These are phyloP conservation scores for Pangasius mekongensis DNA, from an alignment of 2,797 vertebrate genomes.

Conservation along the genomic window DNA sequence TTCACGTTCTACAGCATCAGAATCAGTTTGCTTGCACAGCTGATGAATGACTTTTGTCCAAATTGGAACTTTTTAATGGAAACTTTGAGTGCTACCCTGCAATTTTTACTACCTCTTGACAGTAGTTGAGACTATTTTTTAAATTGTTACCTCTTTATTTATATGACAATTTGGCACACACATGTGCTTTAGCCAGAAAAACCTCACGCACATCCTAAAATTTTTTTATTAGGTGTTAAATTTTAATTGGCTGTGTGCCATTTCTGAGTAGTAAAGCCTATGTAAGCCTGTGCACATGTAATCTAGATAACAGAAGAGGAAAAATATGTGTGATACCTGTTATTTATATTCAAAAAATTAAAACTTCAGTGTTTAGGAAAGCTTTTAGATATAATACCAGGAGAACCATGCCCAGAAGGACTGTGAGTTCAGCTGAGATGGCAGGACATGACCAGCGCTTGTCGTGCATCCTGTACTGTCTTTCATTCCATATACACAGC, in stretches of 20 bases:
- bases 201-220: conserved; percentile 18
- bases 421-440: conserved; percentile 10
- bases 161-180: neutral
- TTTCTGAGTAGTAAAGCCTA: neutral
- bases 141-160: conserved; percentile 8
- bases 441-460: conserved; percentile 29
- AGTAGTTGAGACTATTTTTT: conserved; percentile 12
- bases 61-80: conserved; percentile 6
- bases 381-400: neutral
- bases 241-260: conserved; percentile 24
- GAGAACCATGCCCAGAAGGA: neutral
- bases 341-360: neutral
- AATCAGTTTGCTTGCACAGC: neutral
- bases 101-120: conserved; percentile 7
- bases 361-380: neutral
- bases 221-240: conserved; percentile 27
- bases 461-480: conserved; percentile 17
- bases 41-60: neutral
- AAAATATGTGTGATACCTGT: neutral
- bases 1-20: neutral
- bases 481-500: conserved; percentile 35
- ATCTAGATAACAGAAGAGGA: neutral
- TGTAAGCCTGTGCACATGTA: neutral
- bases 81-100: neutral
- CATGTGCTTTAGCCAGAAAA: conserved; percentile 8